Evolutionary conservation across 2,113 vertebrate genomes (phyloP).

Genomic region (Rhinolophus ferrumequinum): DNA sequence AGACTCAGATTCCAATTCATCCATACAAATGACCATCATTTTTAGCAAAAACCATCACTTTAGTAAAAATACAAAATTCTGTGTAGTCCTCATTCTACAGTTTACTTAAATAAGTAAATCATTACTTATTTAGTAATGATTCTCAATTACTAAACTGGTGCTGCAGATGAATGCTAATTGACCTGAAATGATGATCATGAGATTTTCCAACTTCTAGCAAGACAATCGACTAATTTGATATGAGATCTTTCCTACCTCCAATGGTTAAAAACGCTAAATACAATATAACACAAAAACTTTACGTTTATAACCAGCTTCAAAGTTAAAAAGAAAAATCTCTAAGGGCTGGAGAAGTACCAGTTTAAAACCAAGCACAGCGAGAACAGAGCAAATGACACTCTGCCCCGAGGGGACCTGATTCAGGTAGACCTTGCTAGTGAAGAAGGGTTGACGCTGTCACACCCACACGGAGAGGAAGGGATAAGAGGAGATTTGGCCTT

Average conservation of each 20-base stretch:
- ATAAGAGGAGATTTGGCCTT: not conserved
- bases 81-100: not conserved
- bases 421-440: not conserved
- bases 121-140: not conserved
- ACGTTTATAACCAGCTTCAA: not conserved
- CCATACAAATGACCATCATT: not conserved
- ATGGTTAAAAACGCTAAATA: not conserved
- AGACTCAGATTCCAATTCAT: not conserved
- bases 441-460: not conserved
- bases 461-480: not conserved
- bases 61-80: not conserved
- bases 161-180: not conserved
- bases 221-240: not conserved
- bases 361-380: not conserved
- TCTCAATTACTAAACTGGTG: not conserved
- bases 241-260: not conserved
- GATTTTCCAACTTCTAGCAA: conserved; percentile 9
- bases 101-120: no score
- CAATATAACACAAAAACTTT: not conserved
- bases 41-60: not conserved
- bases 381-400: not conserved
- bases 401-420: not conserved
- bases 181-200: conserved; percentile 6
- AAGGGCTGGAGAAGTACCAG: not conserved
- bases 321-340: not conserved